These are phyloP conservation scores for Synergus umbraculus DNA, from an alignment of 2,888 invertebrate genomes.

Conservation along the genomic window DNA sequence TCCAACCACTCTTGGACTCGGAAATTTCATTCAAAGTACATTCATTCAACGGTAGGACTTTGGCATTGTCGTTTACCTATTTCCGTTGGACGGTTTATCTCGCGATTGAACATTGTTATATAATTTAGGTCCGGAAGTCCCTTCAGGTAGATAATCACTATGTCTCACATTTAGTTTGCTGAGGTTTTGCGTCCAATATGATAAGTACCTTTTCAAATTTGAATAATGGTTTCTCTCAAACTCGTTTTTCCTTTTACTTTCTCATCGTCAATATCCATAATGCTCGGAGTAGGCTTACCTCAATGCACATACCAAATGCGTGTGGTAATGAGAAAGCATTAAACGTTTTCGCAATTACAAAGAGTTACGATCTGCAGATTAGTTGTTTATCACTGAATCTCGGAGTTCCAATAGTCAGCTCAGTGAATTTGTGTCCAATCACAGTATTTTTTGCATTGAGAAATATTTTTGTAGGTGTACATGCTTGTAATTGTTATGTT, in stretches of 20 bases:
- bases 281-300: conserved; percentile 1
- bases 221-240: conserved; percentile 1
- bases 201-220: conserved; percentile 7
- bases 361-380: conserved; percentile 29
- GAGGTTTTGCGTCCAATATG: neutral
- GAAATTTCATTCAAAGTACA: neutral
- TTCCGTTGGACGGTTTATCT: conserved; percentile 46
- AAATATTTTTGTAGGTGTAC: neutral
- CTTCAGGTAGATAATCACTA: neutral
- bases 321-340: conserved; percentile 34
- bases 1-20: conserved; percentile 7
- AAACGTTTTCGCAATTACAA: conserved; percentile 36
- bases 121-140: conserved; percentile 54
- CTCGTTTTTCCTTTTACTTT: conserved; percentile 28
- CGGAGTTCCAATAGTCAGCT: conserved; percentile 8
- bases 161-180: neutral
- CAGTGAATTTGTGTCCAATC: neutral
- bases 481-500: too few relatives aligned
- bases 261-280: conserved; percentile 24
- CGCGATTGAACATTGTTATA: conserved; percentile 54
- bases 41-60: conserved; percentile 8
- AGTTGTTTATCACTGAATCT: conserved; percentile 30
- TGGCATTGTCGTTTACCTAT: conserved; percentile 47
- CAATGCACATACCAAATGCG: conserved; percentile 34
- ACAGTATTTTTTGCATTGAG: neutral